phyloP scores from a whole-genome alignment of 2,888 invertebrate species.

The Metopia argyrocephala region DNA sequence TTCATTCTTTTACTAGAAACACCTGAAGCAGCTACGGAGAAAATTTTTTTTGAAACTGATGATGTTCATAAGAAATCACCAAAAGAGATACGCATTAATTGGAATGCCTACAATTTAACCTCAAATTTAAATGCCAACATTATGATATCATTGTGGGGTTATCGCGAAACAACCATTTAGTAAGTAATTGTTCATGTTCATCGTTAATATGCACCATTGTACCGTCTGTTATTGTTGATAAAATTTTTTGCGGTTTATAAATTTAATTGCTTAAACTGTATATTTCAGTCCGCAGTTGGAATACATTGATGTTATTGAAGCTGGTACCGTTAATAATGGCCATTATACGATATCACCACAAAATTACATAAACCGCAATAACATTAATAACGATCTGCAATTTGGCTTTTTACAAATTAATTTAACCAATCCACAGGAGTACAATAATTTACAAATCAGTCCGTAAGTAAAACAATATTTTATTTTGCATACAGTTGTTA shows the following conservation, averaged over 20 bases:
- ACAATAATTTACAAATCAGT: conserved; percentile 83
- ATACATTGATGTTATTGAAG: conserved; percentile 87
- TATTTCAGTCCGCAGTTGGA: conserved; percentile 85
- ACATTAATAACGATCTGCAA: conserved; percentile 86
- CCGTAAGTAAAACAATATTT: conserved; percentile 83
- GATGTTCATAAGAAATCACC: conserved; percentile 87
- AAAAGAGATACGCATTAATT: conserved; percentile 86
- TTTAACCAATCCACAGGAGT: conserved; percentile 86
- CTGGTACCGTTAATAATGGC: conserved; percentile 84
- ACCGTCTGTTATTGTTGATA: not conserved
- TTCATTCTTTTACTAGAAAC: conserved; percentile 82
- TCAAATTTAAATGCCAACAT: conserved; percentile 87
- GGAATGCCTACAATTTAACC: conserved; percentile 92
- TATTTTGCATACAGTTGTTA: too few species aligned
- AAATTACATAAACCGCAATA: conserved; percentile 85
- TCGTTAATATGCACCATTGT: not conserved
- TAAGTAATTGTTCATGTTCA: conserved; percentile 67
- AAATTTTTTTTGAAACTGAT: conserved; percentile 88
- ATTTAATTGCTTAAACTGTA: conserved; percentile 22
- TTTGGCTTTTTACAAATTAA: conserved; percentile 94
- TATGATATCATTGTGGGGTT: conserved; percentile 92
- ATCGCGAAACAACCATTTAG: conserved; percentile 88
- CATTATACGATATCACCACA: conserved; percentile 86
- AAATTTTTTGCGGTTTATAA: conserved; percentile 14
- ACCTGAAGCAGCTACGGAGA: conserved; percentile 91